phyloP scores from a whole-genome alignment of 2,113 vertebrate genomes.

The Chionomys nivalis region DNA sequence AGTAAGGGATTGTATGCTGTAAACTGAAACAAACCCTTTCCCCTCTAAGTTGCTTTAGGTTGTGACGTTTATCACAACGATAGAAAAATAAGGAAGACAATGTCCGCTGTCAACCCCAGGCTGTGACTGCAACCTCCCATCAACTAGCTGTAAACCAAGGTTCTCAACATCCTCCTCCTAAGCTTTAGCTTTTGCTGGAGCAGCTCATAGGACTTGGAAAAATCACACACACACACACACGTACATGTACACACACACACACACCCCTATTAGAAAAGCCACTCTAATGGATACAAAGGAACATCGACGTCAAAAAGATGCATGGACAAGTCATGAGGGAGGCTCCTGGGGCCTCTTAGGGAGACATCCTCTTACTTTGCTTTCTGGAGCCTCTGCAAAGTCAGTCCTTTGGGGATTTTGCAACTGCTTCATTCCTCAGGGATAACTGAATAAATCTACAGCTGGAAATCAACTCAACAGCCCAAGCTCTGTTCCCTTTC shows the following conservation, averaged over 20 bases:
- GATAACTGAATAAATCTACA: background rate
- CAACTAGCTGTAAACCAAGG: background rate
- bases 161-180: background rate
- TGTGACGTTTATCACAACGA: background rate
- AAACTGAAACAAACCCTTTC: background rate
- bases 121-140: background rate
- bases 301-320: background rate
- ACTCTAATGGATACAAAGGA: background rate
- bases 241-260: no score
- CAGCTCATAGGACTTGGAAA: background rate
- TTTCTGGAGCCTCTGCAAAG: background rate
- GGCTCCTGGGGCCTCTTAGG: no score
- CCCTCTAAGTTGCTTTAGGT: background rate
- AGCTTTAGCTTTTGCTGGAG: background rate
- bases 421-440: background rate
- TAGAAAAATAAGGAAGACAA: background rate
- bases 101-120: background rate
- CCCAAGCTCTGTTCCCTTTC: background rate
- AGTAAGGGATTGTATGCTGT: background rate
- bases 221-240: background rate
- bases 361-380: background rate
- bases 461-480: background rate
- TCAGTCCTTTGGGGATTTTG: background rate
- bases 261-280: background rate
- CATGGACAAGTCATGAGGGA: background rate